These are phyloP conservation scores for Aix galericulata DNA, from an alignment of 2,113 vertebrate genomes.

Conservation along the genomic window DNA sequence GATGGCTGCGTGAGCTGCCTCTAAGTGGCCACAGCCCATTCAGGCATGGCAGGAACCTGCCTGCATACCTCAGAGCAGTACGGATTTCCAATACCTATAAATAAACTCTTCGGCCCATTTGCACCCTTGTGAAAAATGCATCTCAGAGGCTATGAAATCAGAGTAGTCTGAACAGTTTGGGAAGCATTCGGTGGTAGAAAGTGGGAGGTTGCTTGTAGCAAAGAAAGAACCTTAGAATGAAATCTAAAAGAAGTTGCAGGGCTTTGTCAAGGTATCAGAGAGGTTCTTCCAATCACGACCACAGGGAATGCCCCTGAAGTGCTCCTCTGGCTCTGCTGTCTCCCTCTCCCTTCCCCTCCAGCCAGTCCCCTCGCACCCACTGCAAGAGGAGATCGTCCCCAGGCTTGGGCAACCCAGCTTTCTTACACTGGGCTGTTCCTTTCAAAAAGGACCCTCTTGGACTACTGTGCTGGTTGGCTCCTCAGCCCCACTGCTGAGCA, in stretches of 20 bases:
- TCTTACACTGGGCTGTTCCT: background rate
- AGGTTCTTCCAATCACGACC: background rate
- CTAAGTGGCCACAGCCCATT: slow-evolving; percentile 4
- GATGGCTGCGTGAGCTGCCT: background rate
- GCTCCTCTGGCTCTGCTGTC: accelerated
- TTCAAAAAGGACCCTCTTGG: background rate
- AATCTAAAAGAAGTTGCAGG: background rate
- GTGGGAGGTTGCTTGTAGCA: background rate
- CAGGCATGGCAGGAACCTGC: background rate
- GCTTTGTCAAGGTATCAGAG: background rate
- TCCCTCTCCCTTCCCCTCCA: background rate
- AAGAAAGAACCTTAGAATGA: background rate
- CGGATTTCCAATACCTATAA: slow-evolving; percentile 15
- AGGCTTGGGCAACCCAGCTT: background rate
- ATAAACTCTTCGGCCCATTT: slow-evolving; percentile 34
- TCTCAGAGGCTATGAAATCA: background rate
- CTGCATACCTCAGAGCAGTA: background rate
- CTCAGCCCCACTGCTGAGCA: accelerated
- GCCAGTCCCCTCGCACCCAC: background rate
- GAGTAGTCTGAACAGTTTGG: background rate
- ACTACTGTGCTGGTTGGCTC: background rate
- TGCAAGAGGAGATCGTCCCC: background rate
- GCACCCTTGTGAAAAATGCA: slow-evolving; percentile 31
- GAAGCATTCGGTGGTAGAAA: background rate
- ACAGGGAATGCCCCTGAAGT: accelerated